Percentiles rank a stretch among this genome's conserved stretches.
Conservation (phyloP, 2,113 vertebrate genomes). For the Sigmodon hispidus region DNA sequence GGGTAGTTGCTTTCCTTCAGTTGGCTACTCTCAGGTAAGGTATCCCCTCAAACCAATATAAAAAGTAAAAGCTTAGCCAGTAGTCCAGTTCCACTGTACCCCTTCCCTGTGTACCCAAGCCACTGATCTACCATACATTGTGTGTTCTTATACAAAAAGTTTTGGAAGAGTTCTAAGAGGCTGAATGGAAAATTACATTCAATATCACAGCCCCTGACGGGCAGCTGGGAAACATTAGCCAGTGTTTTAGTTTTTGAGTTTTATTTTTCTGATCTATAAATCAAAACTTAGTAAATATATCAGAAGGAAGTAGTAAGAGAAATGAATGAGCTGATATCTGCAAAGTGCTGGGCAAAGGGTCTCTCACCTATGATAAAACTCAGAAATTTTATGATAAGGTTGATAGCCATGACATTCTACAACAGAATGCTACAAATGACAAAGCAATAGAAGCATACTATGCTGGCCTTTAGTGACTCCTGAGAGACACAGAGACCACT, state of each 20-base stretch:
- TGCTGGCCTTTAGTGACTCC: too few relatives aligned
- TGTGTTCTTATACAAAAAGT: too few relatives aligned
- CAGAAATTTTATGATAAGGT: neutral
- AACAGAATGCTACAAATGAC: neutral
- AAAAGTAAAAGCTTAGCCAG: neutral
- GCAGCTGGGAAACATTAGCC: neutral
- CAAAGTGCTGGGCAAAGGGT: neutral
- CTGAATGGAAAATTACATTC: neutral
- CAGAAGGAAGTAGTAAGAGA: neutral
- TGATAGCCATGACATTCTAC: neutral
- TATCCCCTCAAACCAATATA: too few relatives aligned
- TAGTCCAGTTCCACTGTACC: neutral
- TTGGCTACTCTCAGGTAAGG: neutral
- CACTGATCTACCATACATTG: neutral
- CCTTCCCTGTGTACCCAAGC: neutral
- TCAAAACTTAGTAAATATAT: neutral
- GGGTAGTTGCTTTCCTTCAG: neutral
- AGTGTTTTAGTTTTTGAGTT: neutral
- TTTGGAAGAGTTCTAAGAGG: neutral
- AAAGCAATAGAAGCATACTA: neutral
- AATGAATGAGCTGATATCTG: neutral
- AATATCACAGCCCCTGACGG: neutral
- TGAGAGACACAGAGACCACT: neutral
- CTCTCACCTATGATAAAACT: neutral
- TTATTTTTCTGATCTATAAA: neutral